These are phyloP conservation scores for Leucophenga maculata DNA, from an alignment of 2,888 invertebrate species.

Conservation along the genomic window DNA sequence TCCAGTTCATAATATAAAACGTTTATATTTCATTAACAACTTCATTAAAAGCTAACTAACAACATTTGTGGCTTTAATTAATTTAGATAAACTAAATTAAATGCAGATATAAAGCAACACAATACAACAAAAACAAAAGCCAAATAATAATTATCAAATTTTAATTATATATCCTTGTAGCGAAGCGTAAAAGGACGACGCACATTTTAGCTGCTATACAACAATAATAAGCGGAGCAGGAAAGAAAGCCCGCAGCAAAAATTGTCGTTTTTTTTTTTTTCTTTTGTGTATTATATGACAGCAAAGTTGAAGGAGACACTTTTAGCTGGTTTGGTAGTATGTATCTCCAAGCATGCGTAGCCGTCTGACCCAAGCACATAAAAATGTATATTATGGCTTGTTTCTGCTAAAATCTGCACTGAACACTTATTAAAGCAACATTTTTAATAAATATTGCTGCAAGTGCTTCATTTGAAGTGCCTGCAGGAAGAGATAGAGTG, in stretches of 20 bases:
- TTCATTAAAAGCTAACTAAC: slow-evolving; percentile 34
- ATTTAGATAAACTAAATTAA: slow-evolving; percentile 16
- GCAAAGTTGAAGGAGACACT: too few species aligned
- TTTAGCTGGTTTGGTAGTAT: too few species aligned
- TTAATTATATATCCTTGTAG: slow-evolving; percentile 42
- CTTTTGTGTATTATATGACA: slow-evolving; percentile 19
- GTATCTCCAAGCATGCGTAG: too few species aligned
- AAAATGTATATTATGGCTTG: too few species aligned
- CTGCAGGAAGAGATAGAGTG: too few species aligned
- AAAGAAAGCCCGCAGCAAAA: slow-evolving; percentile 1
- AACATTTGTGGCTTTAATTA: slow-evolving; percentile 31
- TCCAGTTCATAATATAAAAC: background rate
- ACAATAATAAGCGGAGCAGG: background rate
- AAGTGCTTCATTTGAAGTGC: too few species aligned
- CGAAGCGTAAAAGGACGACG: too few species aligned
- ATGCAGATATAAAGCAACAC: slow-evolving; percentile 15
- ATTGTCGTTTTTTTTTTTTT: slow-evolving; percentile 26
- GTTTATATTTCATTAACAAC: slow-evolving; percentile 35
- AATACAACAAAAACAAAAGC: slow-evolving; percentile 12
- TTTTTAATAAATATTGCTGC: too few species aligned
- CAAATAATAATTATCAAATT: slow-evolving; percentile 46
- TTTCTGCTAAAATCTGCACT: too few species aligned
- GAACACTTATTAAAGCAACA: too few species aligned
- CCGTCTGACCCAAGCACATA: too few species aligned
- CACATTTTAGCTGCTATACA: too few species aligned